These are phyloP conservation scores for Poicephalus meyeri DNA, from an alignment of 2,113 vertebrate genomes.

Conservation along the genomic window DNA sequence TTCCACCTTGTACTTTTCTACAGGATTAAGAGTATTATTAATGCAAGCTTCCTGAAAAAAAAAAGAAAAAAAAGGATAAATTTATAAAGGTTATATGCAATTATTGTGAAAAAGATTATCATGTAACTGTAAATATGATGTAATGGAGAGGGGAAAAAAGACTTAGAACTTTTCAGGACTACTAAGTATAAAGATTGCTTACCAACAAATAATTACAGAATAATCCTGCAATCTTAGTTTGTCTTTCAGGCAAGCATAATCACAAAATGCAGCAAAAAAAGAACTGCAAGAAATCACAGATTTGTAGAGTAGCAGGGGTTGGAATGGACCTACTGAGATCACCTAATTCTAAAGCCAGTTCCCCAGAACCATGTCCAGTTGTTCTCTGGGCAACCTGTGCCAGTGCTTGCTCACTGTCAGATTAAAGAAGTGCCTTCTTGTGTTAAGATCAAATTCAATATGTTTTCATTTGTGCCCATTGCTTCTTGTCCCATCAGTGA, in stretches of 20 bases:
- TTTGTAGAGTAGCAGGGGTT: not conserved
- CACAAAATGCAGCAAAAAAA: slow-evolving; percentile 27
- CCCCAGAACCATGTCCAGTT: not conserved
- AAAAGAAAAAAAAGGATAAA: slow-evolving; percentile 53
- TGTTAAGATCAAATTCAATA: not conserved
- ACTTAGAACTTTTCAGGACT: slow-evolving; percentile 28
- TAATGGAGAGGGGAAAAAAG: slow-evolving; percentile 12
- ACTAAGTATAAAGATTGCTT: slow-evolving; percentile 41
- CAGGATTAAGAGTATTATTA: slow-evolving; percentile 40
- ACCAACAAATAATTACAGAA: slow-evolving; percentile 55
- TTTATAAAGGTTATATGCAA: slow-evolving; percentile 27
- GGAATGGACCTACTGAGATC: not conserved
- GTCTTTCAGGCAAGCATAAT: slow-evolving; percentile 52
- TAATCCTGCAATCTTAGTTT: slow-evolving; percentile 46
- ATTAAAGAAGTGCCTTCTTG: not conserved
- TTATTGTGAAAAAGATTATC: slow-evolving; percentile 30
- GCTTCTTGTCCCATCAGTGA: not conserved
- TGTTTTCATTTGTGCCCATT: not conserved
- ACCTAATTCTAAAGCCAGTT: not conserved
- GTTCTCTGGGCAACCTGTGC: not conserved
- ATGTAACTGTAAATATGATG: slow-evolving; percentile 48
- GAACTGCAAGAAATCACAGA: not conserved
- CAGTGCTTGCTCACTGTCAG: not conserved
- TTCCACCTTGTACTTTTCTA: not conserved
- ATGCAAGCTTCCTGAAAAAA: slow-evolving; percentile 53